Evolutionary conservation across 2,113 vertebrate species (phyloP).

Genomic region (Tragelaphus strepsiceros): DNA sequence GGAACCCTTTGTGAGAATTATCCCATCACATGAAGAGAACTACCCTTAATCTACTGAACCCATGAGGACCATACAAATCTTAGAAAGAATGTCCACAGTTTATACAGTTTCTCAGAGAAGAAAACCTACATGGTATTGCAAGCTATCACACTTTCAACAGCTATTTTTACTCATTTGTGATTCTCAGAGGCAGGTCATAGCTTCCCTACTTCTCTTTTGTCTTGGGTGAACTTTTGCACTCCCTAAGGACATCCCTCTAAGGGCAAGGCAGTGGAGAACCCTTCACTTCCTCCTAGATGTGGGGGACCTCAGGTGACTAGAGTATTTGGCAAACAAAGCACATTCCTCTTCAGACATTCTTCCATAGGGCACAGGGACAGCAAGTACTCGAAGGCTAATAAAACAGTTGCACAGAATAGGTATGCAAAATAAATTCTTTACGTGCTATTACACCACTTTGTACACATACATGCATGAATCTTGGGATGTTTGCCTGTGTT

Average conservation of each 20-base stretch:
- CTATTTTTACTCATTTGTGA: background rate
- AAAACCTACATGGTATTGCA: background rate
- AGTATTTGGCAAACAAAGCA: constrained; percentile 50
- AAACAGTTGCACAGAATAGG: background rate
- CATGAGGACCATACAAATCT: background rate
- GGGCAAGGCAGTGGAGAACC: background rate
- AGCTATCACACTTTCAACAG: background rate
- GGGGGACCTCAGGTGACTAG: background rate
- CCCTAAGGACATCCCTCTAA: background rate
- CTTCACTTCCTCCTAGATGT: constrained; percentile 10
- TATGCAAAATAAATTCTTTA: constrained; percentile 31
- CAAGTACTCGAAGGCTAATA: background rate
- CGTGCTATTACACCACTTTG: background rate
- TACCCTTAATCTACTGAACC: background rate
- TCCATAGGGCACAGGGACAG: background rate
- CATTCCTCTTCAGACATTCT: constrained; percentile 43
- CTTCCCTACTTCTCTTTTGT: background rate
- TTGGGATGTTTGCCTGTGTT: background rate
- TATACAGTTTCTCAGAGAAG: background rate
- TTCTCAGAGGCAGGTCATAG: background rate
- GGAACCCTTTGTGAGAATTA: background rate
- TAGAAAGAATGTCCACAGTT: background rate
- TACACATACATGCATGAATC: background rate
- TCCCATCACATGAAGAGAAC: background rate
- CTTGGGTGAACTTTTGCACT: background rate